Base-by-base conservation (phyloP, 2,888 invertebrate genomes). In the Neoitamus cyanurus region DNA sequence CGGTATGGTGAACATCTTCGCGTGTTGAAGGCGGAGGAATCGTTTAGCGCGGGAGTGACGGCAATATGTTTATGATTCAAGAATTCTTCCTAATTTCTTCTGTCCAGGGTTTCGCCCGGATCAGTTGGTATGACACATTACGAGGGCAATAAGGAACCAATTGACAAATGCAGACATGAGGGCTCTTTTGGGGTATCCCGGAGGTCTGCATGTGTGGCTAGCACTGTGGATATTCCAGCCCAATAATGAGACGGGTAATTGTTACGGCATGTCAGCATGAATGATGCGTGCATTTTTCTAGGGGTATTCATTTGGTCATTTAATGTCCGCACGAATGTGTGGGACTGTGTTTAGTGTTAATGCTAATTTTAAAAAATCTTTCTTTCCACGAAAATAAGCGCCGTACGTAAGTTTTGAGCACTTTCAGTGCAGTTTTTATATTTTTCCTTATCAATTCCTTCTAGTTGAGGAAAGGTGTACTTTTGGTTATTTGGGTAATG, bases 121-220 rank as follows among this genome's bases (percentile, higher is more conserved):
- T 80, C 80, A 68, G 36, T 15, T 15, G n/a, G 42, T 13, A 34
- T 80, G 36, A 31, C 31, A 34, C 42, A 58, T 80, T 31, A 34
- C 25, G 30, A 48, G 31, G 80, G 80, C 80, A 80, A 80, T 80
- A 80, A 58, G 48, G 58, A 80, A 34, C 34, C 80, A 80, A 80
- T 80, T 80, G 80, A 80, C 80, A 80, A 80, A 68, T 68, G 80
- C 68, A 34, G 80, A 31, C 80, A 80, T 48, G 80, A 80, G 77
- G 37, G 77, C 30, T 37, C 28, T 25, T 37, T 73, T 46, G 15
- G 30, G 30, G 13, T 31, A 70, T 70, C 30, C 70, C 70, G 70
- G 70, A 70, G 30, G 20, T 73, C 73, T 20, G 15, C 73, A 73
- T 73, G 73, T 73, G 73, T 36, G 20, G 73, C 34, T 36, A 73